These are phyloP conservation scores for Karalla daura DNA, from an alignment of 2,797 vertebrate species.

Conservation along the genomic window DNA sequence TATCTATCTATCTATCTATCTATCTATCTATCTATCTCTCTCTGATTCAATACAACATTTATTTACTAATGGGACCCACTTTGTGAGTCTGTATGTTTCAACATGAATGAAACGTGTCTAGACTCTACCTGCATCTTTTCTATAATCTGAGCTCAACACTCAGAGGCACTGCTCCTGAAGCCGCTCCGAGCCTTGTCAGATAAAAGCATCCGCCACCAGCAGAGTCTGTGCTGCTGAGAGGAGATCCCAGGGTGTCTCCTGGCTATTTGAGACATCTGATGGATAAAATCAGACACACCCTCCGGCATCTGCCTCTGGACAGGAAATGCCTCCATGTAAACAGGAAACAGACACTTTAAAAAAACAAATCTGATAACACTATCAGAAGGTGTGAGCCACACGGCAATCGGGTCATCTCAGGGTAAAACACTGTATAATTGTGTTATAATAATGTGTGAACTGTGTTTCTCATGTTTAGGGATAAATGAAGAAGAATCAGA, in stretches of 20 bases:
- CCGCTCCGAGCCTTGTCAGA: slow-evolving; percentile 18
- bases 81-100: no score
- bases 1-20: no score
- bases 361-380: slow-evolving; percentile 39
- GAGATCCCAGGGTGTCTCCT: slow-evolving; percentile 31
- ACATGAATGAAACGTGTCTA: no score
- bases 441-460: rapidly evolving
- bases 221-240: slow-evolving; percentile 10
- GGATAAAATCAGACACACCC: slow-evolving; percentile 61
- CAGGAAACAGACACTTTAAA: slow-evolving; percentile 71
- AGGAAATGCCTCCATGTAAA: slow-evolving; percentile 77
- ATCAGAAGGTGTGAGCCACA: slow-evolving; percentile 14
- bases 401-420: not conserved
- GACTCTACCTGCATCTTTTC: no score
- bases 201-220: slow-evolving; percentile 18
- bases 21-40: no score
- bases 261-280: slow-evolving; percentile 43
- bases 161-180: not conserved
- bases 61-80: no score
- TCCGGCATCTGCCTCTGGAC: slow-evolving; percentile 40
- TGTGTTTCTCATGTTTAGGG: not conserved
- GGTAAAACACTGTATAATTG: not conserved
- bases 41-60: no score
- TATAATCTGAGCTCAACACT: slow-evolving; percentile 4
- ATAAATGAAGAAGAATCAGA: not conserved